phyloP scores from a whole-genome alignment of 2,888 invertebrate genomes.

The Melieria picta region DNA sequence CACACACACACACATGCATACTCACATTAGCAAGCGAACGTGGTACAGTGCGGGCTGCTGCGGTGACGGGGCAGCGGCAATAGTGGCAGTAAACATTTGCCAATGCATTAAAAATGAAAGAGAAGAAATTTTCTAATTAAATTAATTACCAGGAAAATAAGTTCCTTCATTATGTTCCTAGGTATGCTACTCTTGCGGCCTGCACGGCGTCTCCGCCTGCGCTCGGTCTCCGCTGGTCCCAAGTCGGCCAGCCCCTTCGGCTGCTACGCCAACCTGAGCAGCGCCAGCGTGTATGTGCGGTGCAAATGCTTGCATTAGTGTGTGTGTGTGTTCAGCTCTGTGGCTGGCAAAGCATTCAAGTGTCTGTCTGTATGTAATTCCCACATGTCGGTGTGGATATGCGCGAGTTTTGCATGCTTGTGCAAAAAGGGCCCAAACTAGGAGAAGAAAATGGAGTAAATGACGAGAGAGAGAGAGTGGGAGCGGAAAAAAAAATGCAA shows the following conservation, averaged over 20 bases:
- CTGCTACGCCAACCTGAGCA: not conserved
- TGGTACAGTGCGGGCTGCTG: not conserved
- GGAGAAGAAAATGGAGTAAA: not conserved
- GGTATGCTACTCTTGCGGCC: not conserved
- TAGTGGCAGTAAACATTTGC: constrained; percentile 4
- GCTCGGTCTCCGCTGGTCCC: not conserved
- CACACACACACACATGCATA: not conserved
- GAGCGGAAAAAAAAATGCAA: constrained; percentile 1
- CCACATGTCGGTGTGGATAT: not conserved
- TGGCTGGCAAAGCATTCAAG: too few relatives aligned
- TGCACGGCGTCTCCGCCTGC: not conserved
- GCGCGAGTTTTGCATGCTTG: not conserved
- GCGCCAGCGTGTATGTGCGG: constrained; percentile 7
- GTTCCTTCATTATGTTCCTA: constrained; percentile 32
- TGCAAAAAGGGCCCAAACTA: not conserved
- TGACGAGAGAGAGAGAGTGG: constrained; percentile 18
- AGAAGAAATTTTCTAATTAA: constrained; percentile 41
- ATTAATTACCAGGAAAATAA: constrained; percentile 44
- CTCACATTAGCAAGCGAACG: not conserved
- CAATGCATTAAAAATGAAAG: constrained; percentile 34
- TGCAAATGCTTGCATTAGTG: constrained; percentile 10
- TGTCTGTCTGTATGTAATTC: not conserved
- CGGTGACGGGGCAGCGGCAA: not conserved
- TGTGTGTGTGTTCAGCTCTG: constrained; percentile 17
- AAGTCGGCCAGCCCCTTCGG: not conserved